Conservation (phyloP, 1,140 invertebrate species). For the Probaryconus sp. region DNA sequence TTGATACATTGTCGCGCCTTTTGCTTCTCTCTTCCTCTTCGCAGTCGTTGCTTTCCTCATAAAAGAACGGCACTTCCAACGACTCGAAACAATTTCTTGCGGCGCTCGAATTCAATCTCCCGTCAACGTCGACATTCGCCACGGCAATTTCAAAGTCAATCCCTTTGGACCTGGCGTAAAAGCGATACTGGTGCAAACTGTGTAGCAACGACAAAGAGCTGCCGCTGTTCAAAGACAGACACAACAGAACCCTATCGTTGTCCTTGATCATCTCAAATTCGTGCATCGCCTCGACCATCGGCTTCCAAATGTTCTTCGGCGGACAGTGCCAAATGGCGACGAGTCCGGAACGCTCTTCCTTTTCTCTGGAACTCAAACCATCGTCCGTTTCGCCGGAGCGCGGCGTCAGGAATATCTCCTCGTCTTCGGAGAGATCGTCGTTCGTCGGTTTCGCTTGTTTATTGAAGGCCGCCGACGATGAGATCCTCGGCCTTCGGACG, state of each 20-base stretch:
- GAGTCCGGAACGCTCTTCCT: neutral
- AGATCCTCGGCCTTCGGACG: conserved; percentile 56
- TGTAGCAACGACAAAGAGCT: conserved; percentile 91
- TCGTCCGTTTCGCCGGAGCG: conserved; percentile 12
- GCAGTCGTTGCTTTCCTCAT: conserved; percentile 79
- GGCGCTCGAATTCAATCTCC: conserved; percentile 82
- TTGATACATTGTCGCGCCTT: conserved; percentile 65
- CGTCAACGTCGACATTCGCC: conserved; percentile 84
- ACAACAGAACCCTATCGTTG: conserved; percentile 90
- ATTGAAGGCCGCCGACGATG: conserved; percentile 18
- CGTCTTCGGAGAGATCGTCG: conserved; percentile 74
- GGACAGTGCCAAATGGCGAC: conserved; percentile 85
- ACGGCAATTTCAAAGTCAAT: conserved; percentile 87
- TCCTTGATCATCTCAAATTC: conserved; percentile 92
- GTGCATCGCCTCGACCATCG: conserved; percentile 87
- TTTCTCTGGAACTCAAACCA: conserved; percentile 3
- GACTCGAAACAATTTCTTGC: conserved; percentile 84
- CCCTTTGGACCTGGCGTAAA: conserved; percentile 85
- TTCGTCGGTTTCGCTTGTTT: conserved; percentile 60
- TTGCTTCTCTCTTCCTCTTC: conserved; percentile 33
- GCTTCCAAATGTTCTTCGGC: conserved; percentile 89
- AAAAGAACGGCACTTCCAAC: conserved; percentile 85
- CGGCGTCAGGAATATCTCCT: conserved; percentile 60
- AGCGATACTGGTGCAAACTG: conserved; percentile 90
- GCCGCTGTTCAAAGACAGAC: conserved; percentile 87